phyloP scores from a whole-genome alignment of 1,140 invertebrate genomes.

The Papilio polyxenes region DNA sequence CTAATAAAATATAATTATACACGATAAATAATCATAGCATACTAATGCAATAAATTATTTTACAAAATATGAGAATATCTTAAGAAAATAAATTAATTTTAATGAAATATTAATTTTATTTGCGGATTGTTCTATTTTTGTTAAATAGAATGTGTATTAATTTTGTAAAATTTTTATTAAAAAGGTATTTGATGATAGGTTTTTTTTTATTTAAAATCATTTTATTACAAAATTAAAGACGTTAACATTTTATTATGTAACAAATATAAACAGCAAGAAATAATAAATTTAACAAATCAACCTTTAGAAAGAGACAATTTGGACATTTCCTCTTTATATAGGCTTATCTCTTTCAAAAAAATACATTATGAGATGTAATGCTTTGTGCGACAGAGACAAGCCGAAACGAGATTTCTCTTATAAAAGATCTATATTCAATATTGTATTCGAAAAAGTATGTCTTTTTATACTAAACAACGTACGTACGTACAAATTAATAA shows the following conservation, averaged over 20 bases:
- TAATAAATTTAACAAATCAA: not conserved
- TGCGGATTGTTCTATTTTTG: not conserved
- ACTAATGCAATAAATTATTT: not conserved
- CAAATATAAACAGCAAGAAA: not conserved
- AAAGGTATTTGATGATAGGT: not conserved
- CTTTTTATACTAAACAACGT: not conserved
- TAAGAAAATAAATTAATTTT: not conserved
- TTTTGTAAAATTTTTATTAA: not conserved
- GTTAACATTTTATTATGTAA: not conserved
- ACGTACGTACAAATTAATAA: too few species aligned
- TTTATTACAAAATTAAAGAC: not conserved
- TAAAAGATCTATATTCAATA: not conserved
- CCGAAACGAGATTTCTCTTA: too few species aligned
- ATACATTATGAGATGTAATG: too few species aligned
- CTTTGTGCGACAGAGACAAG: too few species aligned
- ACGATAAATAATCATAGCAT: not conserved
- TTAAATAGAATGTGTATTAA: not conserved
- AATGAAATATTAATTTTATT: not conserved
- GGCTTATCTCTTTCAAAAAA: too few species aligned
- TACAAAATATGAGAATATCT: not conserved
- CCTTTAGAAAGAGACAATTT: not conserved
- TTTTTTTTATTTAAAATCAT: not conserved
- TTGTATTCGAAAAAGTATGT: not conserved
- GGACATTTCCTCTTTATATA: too few species aligned
- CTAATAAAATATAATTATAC: not conserved